Conservation (phyloP, 1,140 invertebrate species). For the Streblospio benedicti region DNA sequence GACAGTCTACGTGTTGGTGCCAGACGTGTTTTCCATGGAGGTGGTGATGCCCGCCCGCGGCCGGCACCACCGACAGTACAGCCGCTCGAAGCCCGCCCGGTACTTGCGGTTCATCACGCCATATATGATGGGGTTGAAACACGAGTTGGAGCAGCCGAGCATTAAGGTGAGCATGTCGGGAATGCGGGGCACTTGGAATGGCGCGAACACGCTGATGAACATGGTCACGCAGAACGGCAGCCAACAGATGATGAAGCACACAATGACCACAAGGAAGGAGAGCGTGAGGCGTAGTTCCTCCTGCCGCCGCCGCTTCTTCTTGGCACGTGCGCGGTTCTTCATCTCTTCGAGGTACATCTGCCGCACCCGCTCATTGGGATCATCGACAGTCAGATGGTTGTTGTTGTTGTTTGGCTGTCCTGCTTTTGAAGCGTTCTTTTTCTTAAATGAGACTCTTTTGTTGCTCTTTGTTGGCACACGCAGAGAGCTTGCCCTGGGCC, state of each 20-base stretch:
- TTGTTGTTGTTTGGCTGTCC: too few relatives aligned
- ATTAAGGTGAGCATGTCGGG: conserved; percentile 34
- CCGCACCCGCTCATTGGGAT: neutral
- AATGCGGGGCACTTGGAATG: conserved; percentile 7
- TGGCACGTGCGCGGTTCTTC: neutral
- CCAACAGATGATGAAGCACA: conserved; percentile 34
- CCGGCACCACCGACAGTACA: conserved; percentile 12
- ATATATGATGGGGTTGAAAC: conserved; percentile 36
- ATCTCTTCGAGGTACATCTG: neutral
- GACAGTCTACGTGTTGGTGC: too few relatives aligned
- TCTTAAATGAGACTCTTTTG: too few relatives aligned
- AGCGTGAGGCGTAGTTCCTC: conserved; percentile 30
- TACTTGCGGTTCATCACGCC: conserved; percentile 33
- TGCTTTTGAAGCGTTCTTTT: too few relatives aligned
- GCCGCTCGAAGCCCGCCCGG: conserved; percentile 24
- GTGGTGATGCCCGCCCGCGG: too few relatives aligned
- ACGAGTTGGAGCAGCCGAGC: conserved; percentile 36
- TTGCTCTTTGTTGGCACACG: neutral
- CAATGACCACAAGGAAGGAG: conserved; percentile 27
- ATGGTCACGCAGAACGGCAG: conserved; percentile 38
- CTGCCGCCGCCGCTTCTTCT: neutral
- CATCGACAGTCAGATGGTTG: neutral
- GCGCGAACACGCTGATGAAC: conserved; percentile 28
- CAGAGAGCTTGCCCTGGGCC: neutral
- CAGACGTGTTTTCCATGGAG: too few relatives aligned